Evolutionary conservation across 2,888 invertebrate genomes (phyloP), one percentile per base, ranked within the genome.

Genomic region (Anarsia innoxiella): DNA sequence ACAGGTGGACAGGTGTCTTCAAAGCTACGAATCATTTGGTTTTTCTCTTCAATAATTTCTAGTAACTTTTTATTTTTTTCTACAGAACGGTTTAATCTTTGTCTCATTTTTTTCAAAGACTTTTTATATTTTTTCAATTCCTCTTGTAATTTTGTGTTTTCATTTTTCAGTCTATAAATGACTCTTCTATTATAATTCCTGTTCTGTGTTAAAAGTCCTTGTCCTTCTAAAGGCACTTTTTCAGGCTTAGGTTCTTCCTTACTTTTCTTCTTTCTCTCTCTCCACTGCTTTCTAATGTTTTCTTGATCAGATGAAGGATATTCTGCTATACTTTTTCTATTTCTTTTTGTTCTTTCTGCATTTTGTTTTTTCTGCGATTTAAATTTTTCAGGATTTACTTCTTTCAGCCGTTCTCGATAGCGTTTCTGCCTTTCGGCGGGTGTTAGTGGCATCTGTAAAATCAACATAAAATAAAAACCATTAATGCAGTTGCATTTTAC

Each of bases 381-480:
- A 19, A 36, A 27, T 12, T 36, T 28, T 28, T 27, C 27, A 16
- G 11, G 36, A 28, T 28, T 36, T 28, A n/a, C 12, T 36, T 28
- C 28, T 36, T 28, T 28, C 16, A 36, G 11, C 16, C 26, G 12
- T 26, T 25, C 33, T 12, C 25, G 12, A 25, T 25, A 25, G 26
- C 25, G 25, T 25, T 34, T 25, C 14, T 23, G 25, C 33, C 26
- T 34, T 34, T 26, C 33, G 4, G 33, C 33, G 9, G 33, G 26
- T 13, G 33, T 34, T 13, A 34, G 33, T 25, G 33, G 33, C 33
- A 34, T 34, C 33, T 34, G 33, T 11, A 34, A 34, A n/a, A n/a
- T n/a, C n/a, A n/a, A n/a, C n/a, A n/a, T n/a, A n/a, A n/a, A n/a
- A n/a, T n/a, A n/a, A n/a, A n/a, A n/a, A n/a, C n/a, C n/a, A n/a